A percentile compares a stretch with the other conserved stretches of the same genome.
phyloP scores from a whole-genome alignment of 2,888 invertebrate species.

The Leuctra nigra region DNA sequence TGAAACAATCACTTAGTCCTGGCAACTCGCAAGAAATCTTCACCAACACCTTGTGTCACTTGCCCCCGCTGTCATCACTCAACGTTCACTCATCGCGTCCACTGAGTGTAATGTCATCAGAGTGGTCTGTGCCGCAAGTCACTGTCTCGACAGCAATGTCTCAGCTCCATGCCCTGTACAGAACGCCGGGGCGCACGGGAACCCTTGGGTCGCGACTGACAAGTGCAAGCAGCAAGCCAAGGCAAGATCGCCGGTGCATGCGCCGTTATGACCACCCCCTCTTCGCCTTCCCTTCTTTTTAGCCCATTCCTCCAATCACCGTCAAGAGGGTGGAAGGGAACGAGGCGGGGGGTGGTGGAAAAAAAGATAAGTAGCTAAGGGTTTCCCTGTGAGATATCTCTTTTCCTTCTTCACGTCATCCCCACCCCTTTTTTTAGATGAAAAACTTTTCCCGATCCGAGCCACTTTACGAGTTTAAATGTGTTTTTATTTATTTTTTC shows the following conservation, averaged over 20 bases:
- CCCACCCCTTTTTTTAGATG: constrained; percentile 16
- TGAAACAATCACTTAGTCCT: too few species aligned
- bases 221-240: too few species aligned
- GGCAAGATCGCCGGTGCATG: constrained; percentile 22
- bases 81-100: too few species aligned
- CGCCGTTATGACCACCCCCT: constrained; percentile 23
- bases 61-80: too few species aligned
- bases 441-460: constrained; percentile 23
- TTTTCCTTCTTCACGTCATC: neutral
- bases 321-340: constrained; percentile 20
- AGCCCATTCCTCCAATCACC: constrained; percentile 29
- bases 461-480: constrained; percentile 15
- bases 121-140: too few species aligned
- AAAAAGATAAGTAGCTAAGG: constrained; percentile 28
- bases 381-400: constrained; percentile 22
- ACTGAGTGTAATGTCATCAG: too few species aligned
- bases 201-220: constrained; percentile 21
- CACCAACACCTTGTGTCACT: too few species aligned
- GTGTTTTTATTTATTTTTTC: neutral
- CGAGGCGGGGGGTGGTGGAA: constrained; percentile 19
- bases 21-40: too few species aligned
- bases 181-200: constrained; percentile 12
- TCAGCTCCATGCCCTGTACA: neutral
- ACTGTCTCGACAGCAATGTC: too few species aligned
- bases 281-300: constrained; percentile 24